Base-by-base conservation (phyloP, 2,113 vertebrate genomes). In the Rhineura floridana region DNA sequence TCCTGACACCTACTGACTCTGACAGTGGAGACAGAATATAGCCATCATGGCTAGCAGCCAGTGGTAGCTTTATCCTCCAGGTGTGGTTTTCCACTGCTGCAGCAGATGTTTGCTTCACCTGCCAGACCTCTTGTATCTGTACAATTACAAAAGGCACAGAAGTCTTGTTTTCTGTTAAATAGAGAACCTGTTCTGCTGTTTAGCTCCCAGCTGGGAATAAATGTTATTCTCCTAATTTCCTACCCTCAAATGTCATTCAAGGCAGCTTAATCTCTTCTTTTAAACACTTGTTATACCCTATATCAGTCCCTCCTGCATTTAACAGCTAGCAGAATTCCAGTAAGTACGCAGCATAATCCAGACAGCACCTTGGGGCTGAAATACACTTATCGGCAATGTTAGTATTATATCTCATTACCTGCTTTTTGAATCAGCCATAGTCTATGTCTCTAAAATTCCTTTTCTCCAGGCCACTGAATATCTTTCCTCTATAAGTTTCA, bases 401-500 rank as follows among this genome's bases (percentile, higher is more conserved):
- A 39, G 65, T 69, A 83, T 46, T 90, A 33, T 72, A 83, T 80
- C 4, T 59, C n/a, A 84, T 55, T 59, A 72, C 63, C 42, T 88
- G 33, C 23, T 42, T 77, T 88, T 52, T 67, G 87, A 92, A 90
- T 77, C 30, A 88, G 2, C 23, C 84, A 84, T 28, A 3, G 15
- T 75, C 50, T 23, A 55, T 7, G 0, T 23, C 28, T 79, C 21
- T 84, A 30, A 84, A 90, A 44, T 69, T 78, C 82, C 25, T 6
- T 90, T 44, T 25, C 69, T 88, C 59, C 81, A 50, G 70, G 90
- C 89, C 36, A 84, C 75, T 52, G 77, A 65, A 73, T 83, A 33
- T 39, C 0, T 87, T 59, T 73, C 3, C 82, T 84, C 73, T 84
- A 33, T 46, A 88, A 90, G 87, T 81, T n/a, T 91, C 72, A 59